Percentiles rank a stretch among this genome's conserved stretches.
phyloP scores from a whole-genome alignment of 35 echinoderm and acorn worm genomes.

The Anneissia japonica region DNA sequence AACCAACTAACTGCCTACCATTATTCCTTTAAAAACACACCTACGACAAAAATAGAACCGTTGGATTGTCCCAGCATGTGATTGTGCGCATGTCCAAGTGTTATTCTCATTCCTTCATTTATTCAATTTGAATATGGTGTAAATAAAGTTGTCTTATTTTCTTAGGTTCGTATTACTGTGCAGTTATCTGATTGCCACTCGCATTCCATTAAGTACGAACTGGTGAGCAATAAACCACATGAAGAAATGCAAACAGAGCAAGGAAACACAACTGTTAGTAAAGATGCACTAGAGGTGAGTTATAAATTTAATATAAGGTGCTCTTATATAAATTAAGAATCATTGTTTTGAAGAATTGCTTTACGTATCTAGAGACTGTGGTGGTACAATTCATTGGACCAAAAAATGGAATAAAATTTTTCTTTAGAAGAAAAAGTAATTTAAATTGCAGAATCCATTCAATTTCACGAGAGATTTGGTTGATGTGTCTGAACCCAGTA shows the following conservation, averaged over 20 bases:
- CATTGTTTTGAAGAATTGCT: not conserved
- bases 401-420: not conserved
- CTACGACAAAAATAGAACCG: too few relatives aligned
- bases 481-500: too few relatives aligned
- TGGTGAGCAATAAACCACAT: constrained; percentile 45
- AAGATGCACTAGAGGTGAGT: constrained; percentile 46
- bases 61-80: too few relatives aligned
- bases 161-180: constrained; percentile 70
- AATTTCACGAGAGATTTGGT: too few relatives aligned
- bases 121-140: not conserved
- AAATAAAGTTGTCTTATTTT: not conserved
- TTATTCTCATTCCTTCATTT: not conserved
- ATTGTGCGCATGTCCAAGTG: not conserved
- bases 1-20: not conserved
- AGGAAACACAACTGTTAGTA: not conserved
- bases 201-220: constrained; percentile 27
- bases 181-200: constrained; percentile 61
- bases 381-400: not conserved
- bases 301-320: constrained; percentile 37
- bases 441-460: too few relatives aligned
- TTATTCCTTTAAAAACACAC: not conserved
- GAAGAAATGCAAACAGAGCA: not conserved
- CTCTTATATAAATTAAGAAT: not conserved
- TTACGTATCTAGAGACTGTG: not conserved
- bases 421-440: too few relatives aligned